phyloP scores from a whole-genome alignment of 2,888 invertebrate species.

The Galerucella nymphaeae region DNA sequence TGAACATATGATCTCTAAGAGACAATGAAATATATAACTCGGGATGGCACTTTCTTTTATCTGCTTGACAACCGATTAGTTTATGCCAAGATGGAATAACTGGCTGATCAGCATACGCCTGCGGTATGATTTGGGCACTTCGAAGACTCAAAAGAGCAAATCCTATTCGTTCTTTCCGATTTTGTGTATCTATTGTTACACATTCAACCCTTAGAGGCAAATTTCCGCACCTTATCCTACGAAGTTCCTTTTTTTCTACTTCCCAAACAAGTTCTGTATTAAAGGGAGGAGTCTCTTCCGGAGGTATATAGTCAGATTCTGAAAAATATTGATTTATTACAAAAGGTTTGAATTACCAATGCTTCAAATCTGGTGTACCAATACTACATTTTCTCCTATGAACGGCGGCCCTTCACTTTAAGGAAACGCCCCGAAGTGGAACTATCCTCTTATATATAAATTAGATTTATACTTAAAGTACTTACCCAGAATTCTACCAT shows the following conservation, averaged over 20 bases:
- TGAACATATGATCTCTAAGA: slow-evolving; percentile 69
- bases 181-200: slow-evolving; percentile 68
- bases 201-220: slow-evolving; percentile 80
- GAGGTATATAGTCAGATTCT: slow-evolving; percentile 74
- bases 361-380: too few relatives aligned
- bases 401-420: too few relatives aligned
- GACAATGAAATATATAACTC: slow-evolving; percentile 72
- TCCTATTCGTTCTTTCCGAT: slow-evolving; percentile 74
- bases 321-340: slow-evolving; percentile 53
- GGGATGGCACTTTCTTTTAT: slow-evolving; percentile 66
- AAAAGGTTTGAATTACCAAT: too few relatives aligned
- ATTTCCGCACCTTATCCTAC: slow-evolving; percentile 79
- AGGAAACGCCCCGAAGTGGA: too few relatives aligned
- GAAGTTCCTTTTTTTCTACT: slow-evolving; percentile 76
- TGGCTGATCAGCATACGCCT: slow-evolving; percentile 65
- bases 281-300: slow-evolving; percentile 72
- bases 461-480: slow-evolving; percentile 1
- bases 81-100: slow-evolving; percentile 72
- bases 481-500: slow-evolving; percentile 57
- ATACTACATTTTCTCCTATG: too few relatives aligned
- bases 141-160: slow-evolving; percentile 76
- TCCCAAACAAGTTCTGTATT: slow-evolving; percentile 84
- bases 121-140: slow-evolving; percentile 74
- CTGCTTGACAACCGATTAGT: slow-evolving; percentile 67
- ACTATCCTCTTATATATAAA: too few relatives aligned